These are phyloP conservation scores for Trogon surrucura DNA, from an alignment of 2,113 vertebrate species.

Conservation along the genomic window DNA sequence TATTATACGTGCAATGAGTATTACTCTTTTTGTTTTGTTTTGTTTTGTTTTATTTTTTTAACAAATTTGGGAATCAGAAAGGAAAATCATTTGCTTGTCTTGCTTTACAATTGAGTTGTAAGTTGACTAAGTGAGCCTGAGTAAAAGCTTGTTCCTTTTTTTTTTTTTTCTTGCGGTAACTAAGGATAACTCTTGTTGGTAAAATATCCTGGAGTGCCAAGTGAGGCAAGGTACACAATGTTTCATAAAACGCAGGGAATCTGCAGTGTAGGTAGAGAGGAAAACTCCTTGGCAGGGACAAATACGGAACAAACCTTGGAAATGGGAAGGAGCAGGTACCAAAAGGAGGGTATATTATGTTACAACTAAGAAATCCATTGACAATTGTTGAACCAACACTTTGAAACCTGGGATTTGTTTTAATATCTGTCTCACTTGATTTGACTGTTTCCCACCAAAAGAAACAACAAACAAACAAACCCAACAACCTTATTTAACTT, in stretches of 20 bases:
- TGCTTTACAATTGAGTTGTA: not conserved
- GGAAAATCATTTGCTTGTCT: not conserved
- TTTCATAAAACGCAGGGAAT: not conserved
- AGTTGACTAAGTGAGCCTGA: not conserved
- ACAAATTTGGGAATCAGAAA: not conserved
- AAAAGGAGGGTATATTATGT: not conserved
- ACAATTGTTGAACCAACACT: not conserved
- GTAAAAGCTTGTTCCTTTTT: not conserved
- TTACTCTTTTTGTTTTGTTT: not conserved
- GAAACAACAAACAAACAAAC: not conserved
- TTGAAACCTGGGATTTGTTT: not conserved
- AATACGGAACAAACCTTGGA: not conserved
- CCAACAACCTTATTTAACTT: not conserved
- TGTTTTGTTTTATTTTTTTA: not conserved
- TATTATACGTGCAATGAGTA: not conserved
- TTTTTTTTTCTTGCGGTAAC: not conserved
- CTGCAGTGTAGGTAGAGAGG: not conserved
- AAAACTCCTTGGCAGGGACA: not conserved
- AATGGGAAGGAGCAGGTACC: not conserved
- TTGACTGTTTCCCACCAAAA: not conserved
- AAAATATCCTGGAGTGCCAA: not conserved
- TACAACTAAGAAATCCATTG: not conserved
- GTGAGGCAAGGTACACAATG: rapidly evolving
- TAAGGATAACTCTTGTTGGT: not conserved
- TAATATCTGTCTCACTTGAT: not conserved